Evolutionary conservation across 2,888 invertebrate species (phyloP), one percentile per base, ranked within the genome.

Genomic region (Atrina japonica): DNA sequence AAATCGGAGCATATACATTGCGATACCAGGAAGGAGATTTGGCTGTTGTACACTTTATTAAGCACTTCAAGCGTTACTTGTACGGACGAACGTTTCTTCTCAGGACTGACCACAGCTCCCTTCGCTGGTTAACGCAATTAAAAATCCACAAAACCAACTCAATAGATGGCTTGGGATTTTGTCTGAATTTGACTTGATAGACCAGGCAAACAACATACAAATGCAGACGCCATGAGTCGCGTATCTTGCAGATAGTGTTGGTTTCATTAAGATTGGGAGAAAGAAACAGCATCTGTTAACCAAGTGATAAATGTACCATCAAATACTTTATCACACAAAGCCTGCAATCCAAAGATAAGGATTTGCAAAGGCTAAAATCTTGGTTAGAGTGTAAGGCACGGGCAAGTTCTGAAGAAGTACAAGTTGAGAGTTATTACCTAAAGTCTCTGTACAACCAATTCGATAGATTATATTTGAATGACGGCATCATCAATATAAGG

Each of bases 31-130:
- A 55, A 55, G 29, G 55, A 55, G 29, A 16, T 55, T 35, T 55
- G 30, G 27, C 55, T 27, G 55, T 55, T 18, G 55, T 55, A 29
- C 58, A 58, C 23, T 58, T 58, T 58, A 14, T 41, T 11, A 58
- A 58, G 18, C 41, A 58, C 23, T 58, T 40, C 25, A 58, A 41
- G 16, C 40, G n/a, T n/a, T 58, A 58, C 25, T 30, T 55, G 27
- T 55, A 55, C 30, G 27, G 55, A 11, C 27, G 30, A 2, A 55
- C 27, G 9, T 55, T 41, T 58, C 40, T 41, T 23, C 40, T 58
- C 9, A 35, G 58, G 11, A 40, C 58, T 40, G 58, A 58, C 40
- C 58, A 58, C 16, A 58, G 58, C 41, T 58, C 58, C 3, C 43
- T 52, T 14, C 52, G 52, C 52, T 52, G 52, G 52, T 25, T 52